These are phyloP conservation scores for Scolopax rusticola DNA, from an alignment of 2,797 vertebrate species.

Conservation along the genomic window DNA sequence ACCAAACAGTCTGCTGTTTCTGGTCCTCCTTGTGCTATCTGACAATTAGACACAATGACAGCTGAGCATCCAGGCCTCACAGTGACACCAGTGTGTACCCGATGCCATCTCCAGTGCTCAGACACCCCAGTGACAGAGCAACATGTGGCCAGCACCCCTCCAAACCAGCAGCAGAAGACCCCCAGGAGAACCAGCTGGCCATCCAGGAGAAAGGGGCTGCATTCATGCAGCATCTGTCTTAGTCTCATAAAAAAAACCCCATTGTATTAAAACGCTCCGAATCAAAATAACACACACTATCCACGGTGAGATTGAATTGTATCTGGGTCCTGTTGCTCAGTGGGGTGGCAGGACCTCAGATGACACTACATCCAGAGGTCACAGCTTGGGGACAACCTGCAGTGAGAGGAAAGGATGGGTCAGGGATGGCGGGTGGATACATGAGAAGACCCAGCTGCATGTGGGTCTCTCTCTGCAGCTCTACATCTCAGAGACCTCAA, in stretches of 20 bases:
- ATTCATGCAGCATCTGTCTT: background rate
- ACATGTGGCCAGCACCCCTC: background rate
- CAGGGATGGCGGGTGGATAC: background rate
- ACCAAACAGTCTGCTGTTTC: background rate
- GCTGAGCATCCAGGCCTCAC: background rate
- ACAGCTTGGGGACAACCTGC: background rate
- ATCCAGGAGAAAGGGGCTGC: background rate
- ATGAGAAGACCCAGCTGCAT: background rate
- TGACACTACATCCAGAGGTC: background rate
- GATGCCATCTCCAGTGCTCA: background rate
- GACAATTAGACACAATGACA: background rate
- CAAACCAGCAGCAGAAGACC: too few species aligned
- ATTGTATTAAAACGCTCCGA: background rate
- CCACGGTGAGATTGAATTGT: fast-evolving
- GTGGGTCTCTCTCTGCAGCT: background rate
- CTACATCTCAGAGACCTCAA: too few species aligned
- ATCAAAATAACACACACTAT: background rate
- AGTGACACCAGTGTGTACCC: fast-evolving
- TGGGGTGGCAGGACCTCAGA: background rate
- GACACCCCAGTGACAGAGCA: background rate
- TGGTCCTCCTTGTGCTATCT: background rate
- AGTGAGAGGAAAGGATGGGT: background rate
- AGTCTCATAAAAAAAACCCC: background rate
- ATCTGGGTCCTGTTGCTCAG: background rate
- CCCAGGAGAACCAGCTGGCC: background rate